Conservation (phyloP, 2,888 invertebrate genomes). For the Meiosimyza decipiens region DNA sequence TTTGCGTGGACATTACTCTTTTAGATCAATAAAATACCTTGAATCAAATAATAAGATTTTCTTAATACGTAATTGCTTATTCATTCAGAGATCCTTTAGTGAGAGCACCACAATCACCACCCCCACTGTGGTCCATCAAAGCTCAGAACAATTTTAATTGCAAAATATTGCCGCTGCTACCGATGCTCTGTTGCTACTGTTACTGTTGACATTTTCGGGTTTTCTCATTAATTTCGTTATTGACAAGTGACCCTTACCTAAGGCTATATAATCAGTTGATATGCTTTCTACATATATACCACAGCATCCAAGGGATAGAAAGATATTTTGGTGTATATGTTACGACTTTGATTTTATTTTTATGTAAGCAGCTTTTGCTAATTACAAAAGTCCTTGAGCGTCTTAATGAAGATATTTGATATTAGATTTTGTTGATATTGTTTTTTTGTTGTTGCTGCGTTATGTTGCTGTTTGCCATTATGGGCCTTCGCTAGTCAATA, state of each 20-base stretch:
- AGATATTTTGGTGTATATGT: no score
- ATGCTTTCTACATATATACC: background rate
- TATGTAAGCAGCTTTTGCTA: conserved; percentile 24
- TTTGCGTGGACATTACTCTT: no score
- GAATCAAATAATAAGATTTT: no score
- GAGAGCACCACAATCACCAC: background rate
- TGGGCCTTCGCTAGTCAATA: conserved; percentile 13
- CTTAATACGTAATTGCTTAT: no score
- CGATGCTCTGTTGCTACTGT: conserved; percentile 42
- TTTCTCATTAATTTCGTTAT: conserved; percentile 26
- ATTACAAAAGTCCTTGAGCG: conserved; percentile 28
- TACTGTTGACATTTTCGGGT: conserved; percentile 10
- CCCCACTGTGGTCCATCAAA: background rate
- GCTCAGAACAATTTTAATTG: background rate
- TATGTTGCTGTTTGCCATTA: conserved; percentile 32
- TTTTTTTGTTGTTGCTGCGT: conserved; percentile 33
- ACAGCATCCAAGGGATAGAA: no score
- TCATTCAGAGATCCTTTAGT: no score
- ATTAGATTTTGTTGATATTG: conserved; percentile 42
- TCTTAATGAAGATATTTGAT: conserved; percentile 27
- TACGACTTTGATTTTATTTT: conserved; percentile 13
- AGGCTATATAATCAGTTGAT: conserved; percentile 7
- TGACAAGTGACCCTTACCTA: conserved; percentile 21
- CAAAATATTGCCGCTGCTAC: background rate
- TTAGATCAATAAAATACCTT: no score